A percentile compares a stretch with the other conserved stretches of the same genome.
phyloP scores from a whole-genome alignment of 2,797 vertebrate genomes.

The Limnodromus scolopaceus region DNA sequence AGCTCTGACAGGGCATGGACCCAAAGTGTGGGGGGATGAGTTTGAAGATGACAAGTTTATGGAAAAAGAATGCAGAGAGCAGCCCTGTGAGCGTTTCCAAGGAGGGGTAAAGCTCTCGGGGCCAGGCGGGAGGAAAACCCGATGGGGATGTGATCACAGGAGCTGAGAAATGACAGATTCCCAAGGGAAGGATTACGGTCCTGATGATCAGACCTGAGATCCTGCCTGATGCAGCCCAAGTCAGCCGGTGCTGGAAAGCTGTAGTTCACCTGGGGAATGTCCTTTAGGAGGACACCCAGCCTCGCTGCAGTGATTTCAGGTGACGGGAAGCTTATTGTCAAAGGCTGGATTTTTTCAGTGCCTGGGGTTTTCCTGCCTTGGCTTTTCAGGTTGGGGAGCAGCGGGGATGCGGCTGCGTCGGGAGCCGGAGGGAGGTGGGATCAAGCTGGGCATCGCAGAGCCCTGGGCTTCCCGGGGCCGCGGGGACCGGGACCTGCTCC shows the following conservation, averaged over 20 bases:
- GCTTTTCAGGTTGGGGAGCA: accelerated
- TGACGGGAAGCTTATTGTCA: not conserved
- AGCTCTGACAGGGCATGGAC: not conserved
- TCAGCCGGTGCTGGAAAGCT: not conserved
- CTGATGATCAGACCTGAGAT: not conserved
- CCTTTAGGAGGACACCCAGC: not conserved
- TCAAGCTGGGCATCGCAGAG: not conserved
- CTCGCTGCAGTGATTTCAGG: not conserved
- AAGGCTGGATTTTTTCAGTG: not conserved
- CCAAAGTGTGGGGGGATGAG: accelerated
- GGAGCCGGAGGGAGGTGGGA: accelerated
- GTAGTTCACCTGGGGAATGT: not conserved
- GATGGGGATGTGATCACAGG: not conserved
- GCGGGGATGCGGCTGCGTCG: accelerated
- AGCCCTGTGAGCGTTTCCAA: too few relatives aligned
- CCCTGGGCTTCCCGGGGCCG: not conserved
- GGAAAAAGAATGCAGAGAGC: not conserved
- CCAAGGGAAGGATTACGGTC: not conserved
- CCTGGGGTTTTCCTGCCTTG: too few relatives aligned
- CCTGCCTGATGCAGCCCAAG: too few relatives aligned
- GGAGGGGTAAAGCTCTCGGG: not conserved
- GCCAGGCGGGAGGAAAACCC: not conserved
- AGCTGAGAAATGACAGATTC: not conserved
- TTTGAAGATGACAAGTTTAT: not conserved
- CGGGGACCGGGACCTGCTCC: not conserved